Evolutionary conservation across 2,113 vertebrate genomes (phyloP).

Genomic region (Miniopterus natalensis): DNA sequence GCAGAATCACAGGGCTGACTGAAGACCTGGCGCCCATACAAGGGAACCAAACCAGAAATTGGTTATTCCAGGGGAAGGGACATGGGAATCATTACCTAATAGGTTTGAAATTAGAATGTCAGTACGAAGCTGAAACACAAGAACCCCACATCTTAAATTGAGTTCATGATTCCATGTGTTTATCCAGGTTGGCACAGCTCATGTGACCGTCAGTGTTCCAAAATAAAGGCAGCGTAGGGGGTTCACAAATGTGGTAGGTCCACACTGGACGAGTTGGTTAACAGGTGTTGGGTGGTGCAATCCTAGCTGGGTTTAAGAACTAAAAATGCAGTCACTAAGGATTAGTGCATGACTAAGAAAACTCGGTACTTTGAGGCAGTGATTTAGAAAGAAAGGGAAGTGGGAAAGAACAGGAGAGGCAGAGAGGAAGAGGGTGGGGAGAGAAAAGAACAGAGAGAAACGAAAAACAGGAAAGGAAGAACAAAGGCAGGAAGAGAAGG

Average conservation of each 20-base stretch:
- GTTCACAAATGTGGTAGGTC: background rate
- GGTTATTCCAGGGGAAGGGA: slow-evolving; percentile 52
- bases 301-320: background rate
- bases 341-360: slow-evolving; percentile 15
- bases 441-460: background rate
- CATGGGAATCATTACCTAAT: slow-evolving; percentile 48
- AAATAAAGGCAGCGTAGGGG: slow-evolving; percentile 48
- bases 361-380: background rate
- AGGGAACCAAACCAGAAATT: background rate
- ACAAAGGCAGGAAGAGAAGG: background rate
- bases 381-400: background rate
- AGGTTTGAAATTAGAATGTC: slow-evolving; percentile 64
- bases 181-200: slow-evolving; percentile 14
- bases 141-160: slow-evolving; percentile 56
- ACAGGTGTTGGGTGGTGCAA: slow-evolving; percentile 23
- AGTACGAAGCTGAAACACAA: slow-evolving; percentile 64
- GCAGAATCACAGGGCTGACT: background rate
- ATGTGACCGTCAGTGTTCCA: slow-evolving; percentile 11
- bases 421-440: background rate
- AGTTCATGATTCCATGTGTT: slow-evolving; percentile 50
- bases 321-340: background rate
- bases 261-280: background rate
- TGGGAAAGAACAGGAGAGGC: background rate
- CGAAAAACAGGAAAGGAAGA: background rate
- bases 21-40: background rate